Evolutionary conservation across 2,888 invertebrate species (phyloP).

Genomic region (Slavum lentiscoides): DNA sequence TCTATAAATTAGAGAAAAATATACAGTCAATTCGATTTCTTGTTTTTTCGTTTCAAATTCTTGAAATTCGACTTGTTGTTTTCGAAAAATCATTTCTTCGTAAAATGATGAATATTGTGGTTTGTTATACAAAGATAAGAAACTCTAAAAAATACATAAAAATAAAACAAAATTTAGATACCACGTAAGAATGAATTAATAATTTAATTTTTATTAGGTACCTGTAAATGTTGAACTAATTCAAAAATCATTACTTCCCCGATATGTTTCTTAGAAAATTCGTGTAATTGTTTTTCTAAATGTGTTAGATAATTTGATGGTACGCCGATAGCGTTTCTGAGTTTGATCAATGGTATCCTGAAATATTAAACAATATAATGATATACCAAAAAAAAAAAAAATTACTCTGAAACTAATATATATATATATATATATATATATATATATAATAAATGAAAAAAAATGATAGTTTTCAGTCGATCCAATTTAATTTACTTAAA

Average conservation of each 20-base stretch:
- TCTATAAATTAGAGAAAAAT: neutral
- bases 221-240: constrained; percentile 76
- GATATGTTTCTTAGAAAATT: constrained; percentile 65
- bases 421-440: too few species aligned
- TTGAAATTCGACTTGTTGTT: constrained; percentile 69
- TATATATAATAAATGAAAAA: too few species aligned
- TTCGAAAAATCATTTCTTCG: constrained; percentile 83
- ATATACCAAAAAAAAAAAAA: too few species aligned
- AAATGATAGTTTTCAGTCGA: too few species aligned
- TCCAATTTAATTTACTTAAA: too few species aligned
- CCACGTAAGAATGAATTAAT: neutral
- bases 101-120: constrained; percentile 82
- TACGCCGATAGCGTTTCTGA: constrained; percentile 79
- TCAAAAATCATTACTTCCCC: constrained; percentile 89
- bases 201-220: constrained; percentile 56
- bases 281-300: constrained; percentile 67
- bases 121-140: constrained; percentile 78
- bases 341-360: constrained; percentile 71
- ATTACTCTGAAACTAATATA: too few species aligned
- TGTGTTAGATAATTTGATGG: constrained; percentile 71
- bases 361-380: constrained; percentile 56
- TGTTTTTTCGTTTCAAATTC: constrained; percentile 67
- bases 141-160: constrained; percentile 64
- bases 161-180: constrained; percentile 27
- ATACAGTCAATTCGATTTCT: constrained; percentile 70